Conservation (phyloP, 2,113 vertebrate species). For the Otus sunia region DNA sequence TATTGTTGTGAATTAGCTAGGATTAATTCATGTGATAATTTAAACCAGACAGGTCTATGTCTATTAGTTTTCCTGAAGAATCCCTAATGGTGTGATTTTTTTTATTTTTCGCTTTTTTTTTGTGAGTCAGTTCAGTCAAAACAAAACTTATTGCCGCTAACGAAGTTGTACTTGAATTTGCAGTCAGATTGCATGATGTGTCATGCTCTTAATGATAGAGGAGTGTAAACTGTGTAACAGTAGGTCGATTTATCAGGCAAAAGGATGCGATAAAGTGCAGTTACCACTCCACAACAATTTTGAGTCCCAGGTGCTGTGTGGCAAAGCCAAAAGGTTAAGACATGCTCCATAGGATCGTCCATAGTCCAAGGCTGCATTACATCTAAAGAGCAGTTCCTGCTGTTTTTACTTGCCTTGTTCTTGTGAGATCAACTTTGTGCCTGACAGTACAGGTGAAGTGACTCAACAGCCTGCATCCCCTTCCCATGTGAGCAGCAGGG, state of each 20-base stretch:
- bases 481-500: accelerated
- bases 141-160: not conserved
- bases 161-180: not conserved
- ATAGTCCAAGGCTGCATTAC: accelerated
- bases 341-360: accelerated
- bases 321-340: not conserved
- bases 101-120: not conserved
- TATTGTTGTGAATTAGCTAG: not conserved
- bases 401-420: not conserved
- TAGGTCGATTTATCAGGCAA: not conserved
- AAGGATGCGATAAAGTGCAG: not conserved
- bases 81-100: not conserved
- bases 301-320: not conserved
- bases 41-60: not conserved
- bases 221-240: not conserved
- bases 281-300: not conserved
- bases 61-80: not conserved
- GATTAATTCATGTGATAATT: not conserved
- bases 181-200: not conserved
- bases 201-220: not conserved
- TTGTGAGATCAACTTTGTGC: not conserved
- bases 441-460: not conserved
- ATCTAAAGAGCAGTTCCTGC: accelerated
- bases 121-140: not conserved
- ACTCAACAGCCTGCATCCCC: too few relatives aligned